Conservation (phyloP, 2,113 vertebrate genomes). For the cattle (Bos taurus) region ARS-UCD2.0 NC_037342.1:59631501-59632000, state of each 20-base stretch:
- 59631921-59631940: neutral
- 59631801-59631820: neutral
- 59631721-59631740: neutral
- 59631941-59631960: neutral
- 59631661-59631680: neutral
- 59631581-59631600: neutral
- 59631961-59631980: neutral
- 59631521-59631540: neutral
- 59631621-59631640: neutral
- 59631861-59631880: neutral
- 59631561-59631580: neutral
- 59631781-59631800: neutral
- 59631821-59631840: neutral
- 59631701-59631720: neutral
- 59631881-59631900: neutral
- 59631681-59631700: neutral
- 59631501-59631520: slow-evolving; percentile 19
- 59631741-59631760: neutral
- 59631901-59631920: neutral
- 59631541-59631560: neutral
- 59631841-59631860: neutral
- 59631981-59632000: neutral
- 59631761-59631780: neutral
- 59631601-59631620: neutral
- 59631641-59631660: neutral